Base-by-base conservation (phyloP, 1,140 invertebrate genomes). In the Platorchestia sp. region DNA sequence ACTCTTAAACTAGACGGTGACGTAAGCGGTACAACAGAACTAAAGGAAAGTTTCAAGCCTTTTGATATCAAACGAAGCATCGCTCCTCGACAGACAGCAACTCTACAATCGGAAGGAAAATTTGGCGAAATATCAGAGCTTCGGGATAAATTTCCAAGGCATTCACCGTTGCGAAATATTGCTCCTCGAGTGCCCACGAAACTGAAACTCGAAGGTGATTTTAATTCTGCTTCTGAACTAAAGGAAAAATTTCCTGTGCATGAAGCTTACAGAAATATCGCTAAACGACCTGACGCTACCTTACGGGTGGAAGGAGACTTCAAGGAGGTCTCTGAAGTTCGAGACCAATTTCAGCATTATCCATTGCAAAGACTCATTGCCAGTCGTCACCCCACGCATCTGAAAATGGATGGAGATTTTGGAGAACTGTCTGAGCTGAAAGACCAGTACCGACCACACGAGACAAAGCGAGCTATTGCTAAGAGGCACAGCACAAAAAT, bases 231-330 rank as follows among this genome's bases (percentile, higher is more conserved):
- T 22, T 95, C 95, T 16, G 95, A 95, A 75, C 53, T 95, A 0
- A 95, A 87, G 51, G 95, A 95, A 95, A 95, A 95, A 75, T 95
- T 95, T 95, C 95, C 53, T 40, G 86, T 27, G 59, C 86, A 86
- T 44, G 86, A 95, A 44, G 27, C 95, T 43, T 19, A 19, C 3
- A 95, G 95, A 95, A 59, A 75, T 95, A 95, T 95, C 7, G 95
- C 95, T 36, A 95, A 75, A 87, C 3, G 95, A 36, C 96, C 95
- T 44, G 75, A 19, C 51, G 95, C 91, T 40, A 90, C n/a, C n/a
- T 91, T 96, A 42, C 95, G 95, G 14, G 87, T 95, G 0, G 96
- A 96, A 75, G 95, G 95, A 41, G 47, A 40, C 45, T 89, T 95
- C 53, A 59, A 86, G 0, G 89, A 89, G 27, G 19, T 95, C 10